phyloP scores from a whole-genome alignment of 2,797 vertebrate species.

The Cacajao melanocephalus region DNA sequence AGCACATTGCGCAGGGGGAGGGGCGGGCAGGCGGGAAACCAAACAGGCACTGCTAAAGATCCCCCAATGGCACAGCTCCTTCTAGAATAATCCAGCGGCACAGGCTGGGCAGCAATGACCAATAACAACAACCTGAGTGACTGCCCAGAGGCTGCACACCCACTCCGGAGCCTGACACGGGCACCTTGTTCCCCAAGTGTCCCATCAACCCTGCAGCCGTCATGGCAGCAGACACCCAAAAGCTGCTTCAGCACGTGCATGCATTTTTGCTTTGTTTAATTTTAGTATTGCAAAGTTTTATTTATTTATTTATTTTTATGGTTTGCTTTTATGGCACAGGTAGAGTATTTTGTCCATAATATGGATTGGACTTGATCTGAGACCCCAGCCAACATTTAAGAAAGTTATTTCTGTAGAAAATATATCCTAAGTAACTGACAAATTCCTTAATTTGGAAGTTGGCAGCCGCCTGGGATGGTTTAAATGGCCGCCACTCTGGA shows the following conservation, averaged over 20 bases:
- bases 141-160: background rate
- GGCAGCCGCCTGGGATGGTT: too few species aligned
- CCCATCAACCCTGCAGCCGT: background rate
- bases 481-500: background rate
- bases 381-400: background rate
- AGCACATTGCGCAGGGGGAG: background rate
- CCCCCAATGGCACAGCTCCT: background rate
- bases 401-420: background rate
- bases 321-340: background rate
- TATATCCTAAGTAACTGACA: background rate
- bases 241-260: background rate
- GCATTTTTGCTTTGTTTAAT: background rate
- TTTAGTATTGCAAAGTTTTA: background rate
- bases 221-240: background rate
- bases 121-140: fast-evolving
- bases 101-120: background rate
- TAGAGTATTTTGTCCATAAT: too few species aligned
- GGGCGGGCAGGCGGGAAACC: background rate
- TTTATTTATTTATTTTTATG: background rate
- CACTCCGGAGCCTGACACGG: fast-evolving
- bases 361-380: too few species aligned
- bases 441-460: background rate
- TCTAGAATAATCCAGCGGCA: background rate
- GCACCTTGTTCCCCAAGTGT: too few species aligned
- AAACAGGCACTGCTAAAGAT: background rate